Base-by-base conservation (phyloP, 2,797 vertebrate species). In the Danio choprae region DNA sequence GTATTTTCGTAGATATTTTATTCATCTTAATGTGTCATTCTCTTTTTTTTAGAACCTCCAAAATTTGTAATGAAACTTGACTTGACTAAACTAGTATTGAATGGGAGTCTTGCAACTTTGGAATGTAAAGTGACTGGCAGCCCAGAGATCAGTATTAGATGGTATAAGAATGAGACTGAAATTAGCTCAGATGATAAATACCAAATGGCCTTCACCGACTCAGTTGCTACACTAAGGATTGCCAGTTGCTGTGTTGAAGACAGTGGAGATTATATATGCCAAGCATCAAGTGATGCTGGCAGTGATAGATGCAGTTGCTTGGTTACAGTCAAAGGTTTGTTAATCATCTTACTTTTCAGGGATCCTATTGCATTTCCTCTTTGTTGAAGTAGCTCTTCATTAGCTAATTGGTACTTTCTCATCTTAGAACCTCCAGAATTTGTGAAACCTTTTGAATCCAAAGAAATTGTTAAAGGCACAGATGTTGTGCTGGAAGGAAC, bases 251-350 rank as follows among this genome's bases (percentile, higher is more conserved):
- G 86, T 20, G 79, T 92, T 11, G 95, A 96, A 89, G 96, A 99
- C 84, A 95, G 94, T 80, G 97, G 97, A 4, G 95, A 97, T 87
- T 99, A 97, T 79, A 90, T 95, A 76, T 99, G 98, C 2, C 91
- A 96, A 87, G 97, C 95, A 12, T 95, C 94, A 88, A 99, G 96
- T 8, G 96, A 98, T 62, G 97, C 97, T 72, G 98, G 98, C 65
- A 96, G 91, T 86, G 97, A 98, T 82, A 95, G 91, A 83, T 98
- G 96, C 90, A 93, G 94, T 90, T 94, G 96, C 72, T 84, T 96
- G 74, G 84, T 99, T 29, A 95, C 95, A 83, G 90, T 99, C 85
- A 99, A 99, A 99, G 98, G 98, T 99, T 89, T 87, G 97, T 96
- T 89, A 29, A 11, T 59, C 8, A 83, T 7, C 48, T 44, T 15